Evolutionary conservation across 2,113 vertebrate species (phyloP), one percentile per base, ranked within the genome.

Genomic region (Toxotes jaculatrix): DNA sequence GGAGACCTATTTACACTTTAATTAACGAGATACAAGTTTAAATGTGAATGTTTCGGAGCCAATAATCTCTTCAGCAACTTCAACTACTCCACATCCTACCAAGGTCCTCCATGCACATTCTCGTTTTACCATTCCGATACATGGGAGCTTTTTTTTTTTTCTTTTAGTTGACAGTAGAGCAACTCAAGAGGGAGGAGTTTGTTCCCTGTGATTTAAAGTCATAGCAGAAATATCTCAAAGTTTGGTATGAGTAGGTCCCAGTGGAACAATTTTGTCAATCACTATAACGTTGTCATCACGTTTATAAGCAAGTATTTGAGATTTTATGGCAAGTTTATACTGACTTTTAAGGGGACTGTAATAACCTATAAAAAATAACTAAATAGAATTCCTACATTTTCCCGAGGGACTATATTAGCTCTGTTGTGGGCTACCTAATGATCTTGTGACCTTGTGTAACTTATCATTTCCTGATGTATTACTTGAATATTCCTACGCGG

Each of bases 101-200:
- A 57, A 73, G 57, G 17, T 80, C 84, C 83, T 82, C 74, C 78
- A 68, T n/a, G 80, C 87, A 57, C 83, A 62, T 51, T 89, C 77
- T 86, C 68, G 8, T 59, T 71, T 80, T 63, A 80, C 88, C 91
- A 92, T 92, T 92, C 92, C 91, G 79, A 92, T 80, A 84, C 90
- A 92, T 60, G 85, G 77, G 82, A 76, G 79, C 23, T 79, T 87
- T 68, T 74, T 61, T 63, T 83, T 76, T 69, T 9, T 66, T 70
- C 75, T 80, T 72, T 78, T n/a, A 84, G 67, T 91, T 92, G 92
- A 92, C 92, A 91, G 91, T 61, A 71, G 67, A 87, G 84, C 79
- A 84, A 90, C 88, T 87, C 70, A 27, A 85, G 90, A 87, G 92
- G 91, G 93, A 90, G 91, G 91, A 91, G 92, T 92, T 92, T 89